phyloP scores from a whole-genome alignment of 2,797 vertebrate genomes.

The Podarcis siculus region DNA sequence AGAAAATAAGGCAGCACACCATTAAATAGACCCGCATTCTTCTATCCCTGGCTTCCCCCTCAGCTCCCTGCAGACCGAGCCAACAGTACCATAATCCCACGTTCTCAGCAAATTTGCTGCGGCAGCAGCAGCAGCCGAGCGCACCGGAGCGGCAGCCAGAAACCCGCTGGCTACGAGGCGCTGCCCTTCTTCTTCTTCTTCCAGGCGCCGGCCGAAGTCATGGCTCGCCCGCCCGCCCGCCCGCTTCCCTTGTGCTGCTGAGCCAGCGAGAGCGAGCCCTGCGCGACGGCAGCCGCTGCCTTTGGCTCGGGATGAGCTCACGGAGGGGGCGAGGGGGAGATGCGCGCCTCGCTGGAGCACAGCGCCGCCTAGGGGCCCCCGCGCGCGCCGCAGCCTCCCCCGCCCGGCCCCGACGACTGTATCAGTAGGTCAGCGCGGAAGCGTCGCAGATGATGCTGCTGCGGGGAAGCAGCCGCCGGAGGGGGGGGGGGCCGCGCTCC shows the following conservation, averaged over 20 bases:
- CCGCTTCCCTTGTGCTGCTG: neutral
- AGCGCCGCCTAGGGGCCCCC: slow-evolving; percentile 66
- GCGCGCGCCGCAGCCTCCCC: neutral
- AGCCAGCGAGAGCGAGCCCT: neutral
- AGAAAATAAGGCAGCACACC: slow-evolving; percentile 70
- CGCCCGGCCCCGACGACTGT: neutral
- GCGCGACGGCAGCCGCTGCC: neutral
- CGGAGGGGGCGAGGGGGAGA: neutral
- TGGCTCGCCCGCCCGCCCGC: neutral
- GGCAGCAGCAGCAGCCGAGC: slow-evolving; percentile 6
- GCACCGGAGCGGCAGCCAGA: neutral
- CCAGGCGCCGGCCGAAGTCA: neutral
- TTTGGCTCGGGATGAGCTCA: neutral
- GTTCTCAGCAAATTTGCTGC: slow-evolving; percentile 18
- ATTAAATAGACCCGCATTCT: slow-evolving; percentile 72
- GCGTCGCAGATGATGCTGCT: neutral
- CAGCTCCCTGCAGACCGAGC: slow-evolving; percentile 63
- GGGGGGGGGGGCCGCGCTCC: no score
- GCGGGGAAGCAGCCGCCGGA: neutral
- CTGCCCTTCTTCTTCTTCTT: neutral
- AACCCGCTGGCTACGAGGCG: neutral
- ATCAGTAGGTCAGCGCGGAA: neutral
- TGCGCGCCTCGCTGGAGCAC: neutral
- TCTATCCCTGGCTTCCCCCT: slow-evolving; percentile 50
- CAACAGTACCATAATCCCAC: slow-evolving; percentile 69